These are phyloP conservation scores for Torymus aiolomorphi DNA, from an alignment of 2,888 invertebrate genomes.

Conservation along the genomic window DNA sequence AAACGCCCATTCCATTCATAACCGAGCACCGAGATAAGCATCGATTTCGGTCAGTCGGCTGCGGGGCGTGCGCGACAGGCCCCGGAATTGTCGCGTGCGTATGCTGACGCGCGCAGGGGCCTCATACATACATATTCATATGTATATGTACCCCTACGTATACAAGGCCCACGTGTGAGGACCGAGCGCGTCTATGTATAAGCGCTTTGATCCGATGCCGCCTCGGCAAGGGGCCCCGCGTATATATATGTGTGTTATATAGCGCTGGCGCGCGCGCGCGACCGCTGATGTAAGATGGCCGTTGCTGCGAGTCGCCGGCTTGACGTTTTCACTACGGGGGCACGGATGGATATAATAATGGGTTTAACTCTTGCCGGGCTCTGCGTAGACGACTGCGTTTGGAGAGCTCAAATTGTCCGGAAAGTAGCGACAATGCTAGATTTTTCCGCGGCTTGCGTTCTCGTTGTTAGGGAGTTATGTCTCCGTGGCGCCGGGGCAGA, in stretches of 20 bases:
- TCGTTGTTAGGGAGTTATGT: background rate
- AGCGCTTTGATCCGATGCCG: constrained; percentile 31
- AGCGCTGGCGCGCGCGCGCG: too few relatives aligned
- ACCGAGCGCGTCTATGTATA: too few relatives aligned
- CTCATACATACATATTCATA: constrained; percentile 26
- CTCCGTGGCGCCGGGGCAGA: background rate
- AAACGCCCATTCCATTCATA: background rate
- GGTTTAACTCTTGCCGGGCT: constrained; percentile 69
- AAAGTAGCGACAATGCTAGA: constrained; percentile 60
- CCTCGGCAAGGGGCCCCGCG: constrained; percentile 6
- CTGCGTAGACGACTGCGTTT: constrained; percentile 61
- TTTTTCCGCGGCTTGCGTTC: constrained; percentile 13
- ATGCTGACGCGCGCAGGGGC: background rate
- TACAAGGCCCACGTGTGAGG: constrained; percentile 1
- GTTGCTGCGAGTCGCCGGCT: background rate
- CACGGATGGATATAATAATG: constrained; percentile 68
- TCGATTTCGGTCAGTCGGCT: constrained; percentile 7
- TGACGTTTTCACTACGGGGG: constrained; percentile 28
- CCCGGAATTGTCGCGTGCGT: background rate
- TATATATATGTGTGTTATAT: too few relatives aligned
- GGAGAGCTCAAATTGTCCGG: constrained; percentile 69
- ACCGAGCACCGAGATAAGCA: constrained; percentile 14
- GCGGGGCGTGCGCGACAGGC: background rate
- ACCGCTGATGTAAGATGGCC: constrained; percentile 28
- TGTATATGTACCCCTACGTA: background rate